A percentile compares a stretch with the other conserved stretches of the same genome.
phyloP scores from a whole-genome alignment of 2,113 vertebrate species.

The Cygnus atratus region DNA sequence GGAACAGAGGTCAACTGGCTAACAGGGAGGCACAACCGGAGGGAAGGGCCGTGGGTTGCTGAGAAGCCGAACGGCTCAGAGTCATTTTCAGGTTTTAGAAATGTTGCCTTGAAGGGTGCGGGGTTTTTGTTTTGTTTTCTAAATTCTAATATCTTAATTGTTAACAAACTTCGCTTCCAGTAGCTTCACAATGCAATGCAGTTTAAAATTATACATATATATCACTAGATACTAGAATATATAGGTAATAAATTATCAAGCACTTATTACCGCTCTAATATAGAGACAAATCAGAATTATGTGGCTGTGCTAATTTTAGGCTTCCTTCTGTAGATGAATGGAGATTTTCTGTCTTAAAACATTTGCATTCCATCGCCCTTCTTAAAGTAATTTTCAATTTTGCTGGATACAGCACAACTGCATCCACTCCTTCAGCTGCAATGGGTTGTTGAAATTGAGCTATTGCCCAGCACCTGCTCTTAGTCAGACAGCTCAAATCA shows the following conservation, averaged over 20 bases:
- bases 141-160: neutral
- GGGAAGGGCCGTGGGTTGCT: neutral
- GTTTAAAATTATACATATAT: neutral
- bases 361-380: constrained; percentile 22
- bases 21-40: neutral
- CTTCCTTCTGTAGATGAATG: constrained; percentile 51
- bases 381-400: constrained; percentile 58
- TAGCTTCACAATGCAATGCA: neutral
- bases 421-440: constrained; percentile 64
- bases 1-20: neutral
- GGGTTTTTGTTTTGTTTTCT: neutral
- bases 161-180: neutral
- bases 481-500: constrained; percentile 69
- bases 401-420: constrained; percentile 60
- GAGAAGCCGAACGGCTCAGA: neutral
- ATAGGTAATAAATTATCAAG: neutral
- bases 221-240: neutral
- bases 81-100: neutral
- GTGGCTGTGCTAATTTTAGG: constrained; percentile 49
- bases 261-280: constrained; percentile 23
- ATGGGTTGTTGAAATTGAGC: constrained; percentile 57
- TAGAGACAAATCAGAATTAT: neutral
- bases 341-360: constrained; percentile 51
- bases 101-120: neutral
- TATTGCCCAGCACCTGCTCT: constrained; percentile 66